Conservation (phyloP, 2,888 invertebrate species). For the Tetragonisca angustula region DNA sequence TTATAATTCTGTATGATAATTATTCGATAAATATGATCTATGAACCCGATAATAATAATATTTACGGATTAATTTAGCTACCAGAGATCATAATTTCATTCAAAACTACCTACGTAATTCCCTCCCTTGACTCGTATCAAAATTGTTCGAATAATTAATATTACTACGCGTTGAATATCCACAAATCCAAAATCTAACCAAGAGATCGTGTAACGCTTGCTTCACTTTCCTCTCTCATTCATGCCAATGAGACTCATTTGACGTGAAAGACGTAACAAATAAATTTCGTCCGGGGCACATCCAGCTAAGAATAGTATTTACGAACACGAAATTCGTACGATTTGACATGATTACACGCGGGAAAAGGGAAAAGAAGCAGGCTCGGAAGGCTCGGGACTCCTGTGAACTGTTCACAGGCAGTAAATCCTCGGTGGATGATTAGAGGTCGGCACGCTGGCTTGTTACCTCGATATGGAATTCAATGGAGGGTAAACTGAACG, state of each 20-base stretch:
- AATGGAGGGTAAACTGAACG: slow-evolving; percentile 71
- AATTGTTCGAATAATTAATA: too few species aligned
- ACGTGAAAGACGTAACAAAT: neutral
- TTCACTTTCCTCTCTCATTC: neutral
- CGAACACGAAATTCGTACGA: neutral
- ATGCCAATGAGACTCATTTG: neutral
- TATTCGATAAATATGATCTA: too few species aligned
- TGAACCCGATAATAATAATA: too few species aligned
- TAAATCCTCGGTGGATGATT: slow-evolving; percentile 79
- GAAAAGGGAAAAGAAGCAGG: neutral
- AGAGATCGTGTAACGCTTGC: too few species aligned
- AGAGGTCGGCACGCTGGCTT: slow-evolving; percentile 78
- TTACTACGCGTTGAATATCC: too few species aligned
- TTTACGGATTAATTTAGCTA: too few species aligned
- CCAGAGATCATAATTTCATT: too few species aligned
- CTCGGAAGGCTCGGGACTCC: slow-evolving; percentile 29
- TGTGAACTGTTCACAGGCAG: slow-evolving; percentile 63
- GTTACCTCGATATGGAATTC: slow-evolving; percentile 77
- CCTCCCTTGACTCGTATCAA: too few species aligned
- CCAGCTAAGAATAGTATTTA: neutral
- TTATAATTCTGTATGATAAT: too few species aligned
- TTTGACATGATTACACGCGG: neutral
- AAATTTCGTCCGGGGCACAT: neutral
- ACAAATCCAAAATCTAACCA: too few species aligned
- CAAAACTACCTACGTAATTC: too few species aligned